These are phyloP conservation scores for Aleiodes alternator DNA, from an alignment of 2,888 invertebrate genomes.

Conservation along the genomic window DNA sequence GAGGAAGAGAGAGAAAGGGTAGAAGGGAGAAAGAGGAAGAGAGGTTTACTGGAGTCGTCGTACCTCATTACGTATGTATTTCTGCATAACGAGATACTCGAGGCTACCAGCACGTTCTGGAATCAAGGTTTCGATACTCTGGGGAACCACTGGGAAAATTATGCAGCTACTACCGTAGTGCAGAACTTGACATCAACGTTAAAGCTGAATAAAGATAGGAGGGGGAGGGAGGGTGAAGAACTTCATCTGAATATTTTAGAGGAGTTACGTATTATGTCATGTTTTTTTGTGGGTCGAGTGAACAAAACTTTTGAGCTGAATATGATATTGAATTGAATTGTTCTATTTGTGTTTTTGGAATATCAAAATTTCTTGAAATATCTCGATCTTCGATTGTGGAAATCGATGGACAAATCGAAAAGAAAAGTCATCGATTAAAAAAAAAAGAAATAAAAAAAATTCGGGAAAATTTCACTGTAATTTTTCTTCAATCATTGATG, in stretches of 20 bases:
- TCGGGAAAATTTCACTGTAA: too few relatives aligned
- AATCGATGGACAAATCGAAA: too few relatives aligned
- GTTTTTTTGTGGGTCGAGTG: too few relatives aligned
- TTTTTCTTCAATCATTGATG: too few relatives aligned
- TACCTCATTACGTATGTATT: slow-evolving; percentile 57
- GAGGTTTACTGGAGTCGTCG: slow-evolving; percentile 28
- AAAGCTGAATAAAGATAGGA: slow-evolving; percentile 1
- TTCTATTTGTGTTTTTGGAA: too few relatives aligned
- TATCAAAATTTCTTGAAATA: too few relatives aligned
- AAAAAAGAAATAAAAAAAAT: too few relatives aligned
- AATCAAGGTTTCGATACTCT: slow-evolving; percentile 52
- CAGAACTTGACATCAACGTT: slow-evolving; percentile 17
- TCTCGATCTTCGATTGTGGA: too few relatives aligned
- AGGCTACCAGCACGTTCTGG: slow-evolving; percentile 36
- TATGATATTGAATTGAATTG: too few relatives aligned
- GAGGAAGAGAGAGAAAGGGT: slow-evolving; percentile 7
- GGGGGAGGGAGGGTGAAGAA: neutral
- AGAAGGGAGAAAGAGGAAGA: slow-evolving; percentile 13
- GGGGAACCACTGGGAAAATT: slow-evolving; percentile 44
- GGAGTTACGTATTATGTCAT: neutral
- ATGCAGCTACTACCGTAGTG: slow-evolving; percentile 13
- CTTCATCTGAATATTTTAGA: neutral
- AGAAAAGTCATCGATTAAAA: too few relatives aligned
- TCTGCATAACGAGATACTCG: slow-evolving; percentile 54
- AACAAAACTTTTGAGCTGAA: neutral